phyloP scores from a whole-genome alignment of 2,113 vertebrate genomes.

The Hydrochoerus hydrochaeris region DNA sequence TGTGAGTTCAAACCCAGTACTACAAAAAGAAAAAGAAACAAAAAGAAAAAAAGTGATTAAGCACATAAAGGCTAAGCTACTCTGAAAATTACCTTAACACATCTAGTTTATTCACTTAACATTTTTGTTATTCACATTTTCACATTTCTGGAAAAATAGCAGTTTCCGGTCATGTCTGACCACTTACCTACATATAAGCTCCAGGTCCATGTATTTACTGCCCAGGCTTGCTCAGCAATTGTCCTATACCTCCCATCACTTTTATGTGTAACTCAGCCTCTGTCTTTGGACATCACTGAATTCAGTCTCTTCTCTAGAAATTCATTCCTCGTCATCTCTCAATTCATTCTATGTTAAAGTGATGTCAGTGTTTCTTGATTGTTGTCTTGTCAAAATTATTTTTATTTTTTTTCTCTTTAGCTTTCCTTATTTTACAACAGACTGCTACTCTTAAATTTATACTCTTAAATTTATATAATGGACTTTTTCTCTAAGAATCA shows the following conservation, averaged over 20 bases:
- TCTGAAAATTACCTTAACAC: neutral
- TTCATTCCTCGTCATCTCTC: neutral
- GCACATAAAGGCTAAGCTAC: neutral
- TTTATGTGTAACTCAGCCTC: neutral
- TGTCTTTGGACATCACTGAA: neutral
- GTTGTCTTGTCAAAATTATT: neutral
- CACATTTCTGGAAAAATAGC: neutral
- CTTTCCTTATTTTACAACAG: neutral
- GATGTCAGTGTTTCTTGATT: neutral
- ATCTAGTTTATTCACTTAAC: neutral
- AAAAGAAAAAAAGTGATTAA: neutral
- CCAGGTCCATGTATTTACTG: neutral
- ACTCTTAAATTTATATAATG: too few species aligned
- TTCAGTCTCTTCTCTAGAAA: neutral
- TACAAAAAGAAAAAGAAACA: too few species aligned
- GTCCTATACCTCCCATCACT: neutral
- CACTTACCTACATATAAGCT: fast-evolving
- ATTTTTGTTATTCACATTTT: neutral
- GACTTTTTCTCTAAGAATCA: neutral
- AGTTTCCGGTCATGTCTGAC: neutral
- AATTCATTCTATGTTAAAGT: neutral
- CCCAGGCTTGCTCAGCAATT: neutral
- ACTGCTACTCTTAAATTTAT: neutral
- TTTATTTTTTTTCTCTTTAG: neutral
- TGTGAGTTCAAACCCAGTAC: too few species aligned